Percentiles rank a stretch among this genome's conserved stretches.
Conservation (phyloP, 2,113 vertebrate genomes). For the Nothocercus nigrocapillus region DNA sequence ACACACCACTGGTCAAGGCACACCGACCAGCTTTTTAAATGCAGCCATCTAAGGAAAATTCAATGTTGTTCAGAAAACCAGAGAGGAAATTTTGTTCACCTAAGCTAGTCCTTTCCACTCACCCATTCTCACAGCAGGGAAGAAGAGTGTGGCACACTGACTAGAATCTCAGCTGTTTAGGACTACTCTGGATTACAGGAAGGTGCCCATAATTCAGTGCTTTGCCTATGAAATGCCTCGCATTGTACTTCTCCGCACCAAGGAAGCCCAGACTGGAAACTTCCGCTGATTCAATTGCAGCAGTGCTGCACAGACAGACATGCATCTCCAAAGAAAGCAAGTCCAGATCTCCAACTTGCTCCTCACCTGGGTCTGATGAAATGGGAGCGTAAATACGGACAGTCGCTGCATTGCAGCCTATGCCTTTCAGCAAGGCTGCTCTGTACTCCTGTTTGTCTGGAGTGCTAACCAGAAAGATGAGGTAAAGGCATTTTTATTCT, state of each 20-base stretch:
- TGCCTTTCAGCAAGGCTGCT: background rate
- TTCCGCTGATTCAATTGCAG: rapidly evolving
- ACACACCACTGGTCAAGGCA: background rate
- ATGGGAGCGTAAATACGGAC: background rate
- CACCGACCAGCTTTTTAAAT: background rate
- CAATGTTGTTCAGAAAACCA: background rate
- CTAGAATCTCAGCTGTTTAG: background rate
- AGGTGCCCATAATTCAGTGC: too few relatives aligned
- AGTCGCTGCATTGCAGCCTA: background rate
- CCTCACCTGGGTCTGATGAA: background rate
- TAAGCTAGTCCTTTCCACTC: background rate
- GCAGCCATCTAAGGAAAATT: background rate
- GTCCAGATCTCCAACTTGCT: background rate
- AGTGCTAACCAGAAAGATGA: background rate
- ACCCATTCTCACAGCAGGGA: rapidly evolving
- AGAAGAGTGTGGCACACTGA: background rate
- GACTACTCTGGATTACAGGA: too few relatives aligned
- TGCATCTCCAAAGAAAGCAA: rapidly evolving
- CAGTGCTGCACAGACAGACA: background rate
- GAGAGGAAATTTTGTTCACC: rapidly evolving
- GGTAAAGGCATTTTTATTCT: background rate
- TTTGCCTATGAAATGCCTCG: background rate
- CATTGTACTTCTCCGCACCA: background rate
- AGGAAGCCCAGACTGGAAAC: rapidly evolving
- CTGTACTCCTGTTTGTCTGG: background rate